Percentiles rank a stretch among this genome's conserved stretches.
These are phyloP conservation scores for Hypercompe scribonia DNA, from an alignment of 2,888 invertebrate species.

Conservation along the genomic window DNA sequence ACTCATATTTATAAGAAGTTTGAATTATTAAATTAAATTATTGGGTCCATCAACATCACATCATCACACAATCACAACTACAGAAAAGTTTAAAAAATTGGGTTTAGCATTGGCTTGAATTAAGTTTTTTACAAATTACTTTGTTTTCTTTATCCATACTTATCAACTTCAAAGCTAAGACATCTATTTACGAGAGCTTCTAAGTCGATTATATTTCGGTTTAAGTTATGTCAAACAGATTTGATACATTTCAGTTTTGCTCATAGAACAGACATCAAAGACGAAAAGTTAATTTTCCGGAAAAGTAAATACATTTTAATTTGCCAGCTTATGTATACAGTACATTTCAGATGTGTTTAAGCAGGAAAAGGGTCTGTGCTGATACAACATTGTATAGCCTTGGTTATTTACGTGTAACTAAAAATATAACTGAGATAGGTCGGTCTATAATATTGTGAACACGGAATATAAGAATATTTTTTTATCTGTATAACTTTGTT, in stretches of 20 bases:
- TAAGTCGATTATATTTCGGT: background rate
- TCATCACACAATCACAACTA: no score
- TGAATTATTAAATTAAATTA: no score
- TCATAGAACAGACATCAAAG: background rate
- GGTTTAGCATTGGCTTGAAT: background rate
- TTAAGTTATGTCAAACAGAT: background rate
- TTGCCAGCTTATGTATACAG: background rate
- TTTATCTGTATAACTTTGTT: background rate
- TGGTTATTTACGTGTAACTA: background rate
- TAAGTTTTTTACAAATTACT: background rate
- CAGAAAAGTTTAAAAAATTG: background rate
- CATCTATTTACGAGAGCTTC: background rate
- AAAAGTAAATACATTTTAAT: slow-evolving; percentile 19
- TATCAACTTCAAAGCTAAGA: background rate
- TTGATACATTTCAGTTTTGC: background rate
- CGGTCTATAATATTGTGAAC: background rate
- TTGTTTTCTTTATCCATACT: background rate
- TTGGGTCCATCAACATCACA: no score
- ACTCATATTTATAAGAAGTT: background rate
- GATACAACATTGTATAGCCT: slow-evolving; percentile 31
- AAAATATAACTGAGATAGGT: background rate
- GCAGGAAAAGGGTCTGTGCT: slow-evolving; percentile 25
- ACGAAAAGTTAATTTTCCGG: slow-evolving; percentile 7
- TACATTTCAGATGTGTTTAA: slow-evolving; percentile 39
- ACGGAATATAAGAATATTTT: background rate